These are phyloP conservation scores for Xyrauchen texanus DNA, from an alignment of 2,113 vertebrate genomes.

Conservation along the genomic window DNA sequence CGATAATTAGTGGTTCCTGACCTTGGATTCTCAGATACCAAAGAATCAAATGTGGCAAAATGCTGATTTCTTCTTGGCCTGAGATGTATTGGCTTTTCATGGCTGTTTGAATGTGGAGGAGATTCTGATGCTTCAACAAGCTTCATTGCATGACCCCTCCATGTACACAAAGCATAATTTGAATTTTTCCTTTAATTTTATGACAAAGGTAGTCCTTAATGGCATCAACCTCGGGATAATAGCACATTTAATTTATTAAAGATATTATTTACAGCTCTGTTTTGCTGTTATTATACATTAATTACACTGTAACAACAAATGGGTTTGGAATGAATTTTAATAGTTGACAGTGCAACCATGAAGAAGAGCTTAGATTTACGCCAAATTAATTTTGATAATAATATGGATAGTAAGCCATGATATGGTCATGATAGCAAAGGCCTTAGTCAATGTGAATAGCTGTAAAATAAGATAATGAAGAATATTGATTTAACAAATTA, in stretches of 20 bases:
- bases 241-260: too few relatives aligned
- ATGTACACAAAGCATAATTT: slow-evolving; percentile 75
- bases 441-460: background rate
- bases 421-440: background rate
- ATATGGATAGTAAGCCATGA: too few relatives aligned
- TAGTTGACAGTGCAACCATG: too few relatives aligned
- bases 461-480: background rate
- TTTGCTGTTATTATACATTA: too few relatives aligned
- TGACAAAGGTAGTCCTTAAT: background rate
- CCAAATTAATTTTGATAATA: too few relatives aligned
- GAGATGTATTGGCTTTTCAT: slow-evolving; percentile 37
- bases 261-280: too few relatives aligned
- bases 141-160: slow-evolving; percentile 63
- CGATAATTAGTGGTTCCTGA: slow-evolving; percentile 40
- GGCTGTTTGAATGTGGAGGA: background rate
- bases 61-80: slow-evolving; percentile 77
- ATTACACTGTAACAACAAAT: too few relatives aligned
- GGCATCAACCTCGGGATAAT: too few relatives aligned
- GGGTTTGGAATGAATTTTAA: too few relatives aligned
- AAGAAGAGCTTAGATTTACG: too few relatives aligned
- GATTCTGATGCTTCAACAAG: background rate
- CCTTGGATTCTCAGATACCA: slow-evolving; percentile 66
- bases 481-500: background rate
- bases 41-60: slow-evolving; percentile 75
- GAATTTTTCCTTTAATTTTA: slow-evolving; percentile 70